Evolutionary conservation across 2,888 invertebrate species (phyloP).

Genomic region (Argyresthia goedartella): DNA sequence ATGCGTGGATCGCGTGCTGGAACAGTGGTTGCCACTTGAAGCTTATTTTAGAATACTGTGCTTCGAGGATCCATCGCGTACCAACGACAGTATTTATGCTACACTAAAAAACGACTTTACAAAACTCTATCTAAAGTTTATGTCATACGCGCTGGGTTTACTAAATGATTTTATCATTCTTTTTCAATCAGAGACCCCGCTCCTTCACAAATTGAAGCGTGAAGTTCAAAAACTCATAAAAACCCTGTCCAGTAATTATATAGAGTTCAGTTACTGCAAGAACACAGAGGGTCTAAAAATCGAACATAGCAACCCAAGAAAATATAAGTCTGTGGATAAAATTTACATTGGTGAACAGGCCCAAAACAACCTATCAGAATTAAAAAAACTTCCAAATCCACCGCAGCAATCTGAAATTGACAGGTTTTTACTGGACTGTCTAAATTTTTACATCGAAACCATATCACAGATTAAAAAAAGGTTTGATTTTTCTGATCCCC

Average conservation of each 20-base stretch:
- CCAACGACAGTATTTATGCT: constrained; percentile 1
- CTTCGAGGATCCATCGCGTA: neutral
- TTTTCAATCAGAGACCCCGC: neutral
- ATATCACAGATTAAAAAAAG: neutral
- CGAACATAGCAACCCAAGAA: constrained; percentile 12
- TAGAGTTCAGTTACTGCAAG: neutral
- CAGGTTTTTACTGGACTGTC: neutral
- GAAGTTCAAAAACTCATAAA: constrained; percentile 8
- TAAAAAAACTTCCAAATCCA: neutral
- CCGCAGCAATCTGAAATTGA: neutral
- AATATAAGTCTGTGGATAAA: constrained; percentile 11
- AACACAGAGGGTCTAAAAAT: constrained; percentile 10
- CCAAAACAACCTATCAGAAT: constrained; percentile 5
- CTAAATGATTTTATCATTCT: constrained; percentile 7
- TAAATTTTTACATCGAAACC: neutral
- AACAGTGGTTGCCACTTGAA: neutral
- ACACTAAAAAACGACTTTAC: constrained; percentile 9
- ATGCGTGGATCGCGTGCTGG: constrained; percentile 2
- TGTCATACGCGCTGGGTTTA: constrained; percentile 9
- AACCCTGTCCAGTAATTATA: constrained; percentile 1
- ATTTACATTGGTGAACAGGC: constrained; percentile 9
- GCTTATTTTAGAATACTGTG: neutral
- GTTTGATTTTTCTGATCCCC: neutral
- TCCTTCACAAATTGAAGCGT: constrained; percentile 10
- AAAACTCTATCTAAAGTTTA: constrained; percentile 13